Conservation (phyloP, 2,797 vertebrate genomes). For the Pitangus sulphuratus region DNA sequence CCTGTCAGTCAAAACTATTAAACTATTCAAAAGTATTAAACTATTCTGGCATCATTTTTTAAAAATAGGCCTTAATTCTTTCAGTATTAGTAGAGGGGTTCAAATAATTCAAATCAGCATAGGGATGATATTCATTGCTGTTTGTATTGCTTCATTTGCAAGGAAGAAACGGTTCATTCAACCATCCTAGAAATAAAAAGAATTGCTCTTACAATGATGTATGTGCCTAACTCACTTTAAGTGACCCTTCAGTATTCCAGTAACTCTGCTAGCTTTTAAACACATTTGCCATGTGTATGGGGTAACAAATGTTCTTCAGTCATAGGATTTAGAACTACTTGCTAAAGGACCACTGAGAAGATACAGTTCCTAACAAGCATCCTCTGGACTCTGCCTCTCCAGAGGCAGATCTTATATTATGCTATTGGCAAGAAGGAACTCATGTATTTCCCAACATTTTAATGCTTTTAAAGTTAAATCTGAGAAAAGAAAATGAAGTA, state of each 20-base stretch:
- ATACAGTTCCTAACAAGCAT: background rate
- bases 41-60: background rate
- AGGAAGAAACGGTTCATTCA: background rate
- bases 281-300: accelerated
- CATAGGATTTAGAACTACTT: background rate
- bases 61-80: background rate
- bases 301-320: background rate
- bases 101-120: background rate
- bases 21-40: no score
- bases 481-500: background rate
- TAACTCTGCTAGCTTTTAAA: background rate
- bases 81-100: background rate
- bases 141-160: background rate
- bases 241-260: background rate
- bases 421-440: background rate
- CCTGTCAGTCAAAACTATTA: background rate
- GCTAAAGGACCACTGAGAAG: background rate
- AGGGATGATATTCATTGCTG: background rate
- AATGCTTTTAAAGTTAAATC: background rate
- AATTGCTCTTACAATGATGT: background rate
- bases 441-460: background rate
- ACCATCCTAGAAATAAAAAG: background rate
- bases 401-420: background rate
- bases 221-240: background rate
- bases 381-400: background rate